Evolutionary conservation across 2,797 vertebrate species (phyloP).

Genomic region (Parambassis ranga): DNA sequence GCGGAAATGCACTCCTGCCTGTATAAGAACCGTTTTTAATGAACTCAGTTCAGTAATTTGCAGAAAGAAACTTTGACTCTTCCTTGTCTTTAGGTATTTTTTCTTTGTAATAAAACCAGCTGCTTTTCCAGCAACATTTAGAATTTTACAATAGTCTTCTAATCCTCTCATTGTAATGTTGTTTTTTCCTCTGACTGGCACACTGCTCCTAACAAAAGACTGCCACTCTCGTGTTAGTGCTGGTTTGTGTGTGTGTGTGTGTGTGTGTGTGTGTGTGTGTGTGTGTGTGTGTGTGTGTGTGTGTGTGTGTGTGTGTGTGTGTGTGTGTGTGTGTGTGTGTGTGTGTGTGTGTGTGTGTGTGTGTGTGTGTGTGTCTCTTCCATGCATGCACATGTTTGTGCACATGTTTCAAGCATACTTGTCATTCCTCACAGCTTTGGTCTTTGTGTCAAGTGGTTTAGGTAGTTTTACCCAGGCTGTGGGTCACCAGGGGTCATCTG

Average conservation of each 20-base stretch:
- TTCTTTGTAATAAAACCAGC: constrained; percentile 4
- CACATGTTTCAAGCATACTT: constrained; percentile 55
- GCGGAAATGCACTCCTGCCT: too few species aligned
- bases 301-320: too few species aligned
- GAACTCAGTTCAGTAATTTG: not conserved
- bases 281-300: not conserved
- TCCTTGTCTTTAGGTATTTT: constrained; percentile 6
- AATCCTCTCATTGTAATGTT: constrained; percentile 60
- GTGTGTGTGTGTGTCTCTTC: not conserved
- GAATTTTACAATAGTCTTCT: constrained; percentile 60
- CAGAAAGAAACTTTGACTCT: not conserved
- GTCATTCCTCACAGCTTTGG: constrained; percentile 69
- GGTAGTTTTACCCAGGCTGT: constrained; percentile 39
- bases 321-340: not conserved
- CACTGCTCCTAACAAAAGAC: constrained; percentile 31
- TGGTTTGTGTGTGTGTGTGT: not conserved
- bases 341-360: not conserved
- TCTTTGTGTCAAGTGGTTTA: constrained; percentile 61
- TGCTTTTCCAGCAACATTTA: constrained; percentile 31
- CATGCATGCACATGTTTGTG: constrained; percentile 25
- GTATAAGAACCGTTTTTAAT: too few species aligned
- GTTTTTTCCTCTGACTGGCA: constrained; percentile 34
- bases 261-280: not conserved
- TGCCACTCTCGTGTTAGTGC: constrained; percentile 32
- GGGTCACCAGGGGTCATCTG: constrained; percentile 50